Evolutionary conservation across 2,888 invertebrate species (phyloP), one percentile per base, ranked within the genome.

Genomic region (Archaeoteleia sp.): DNA sequence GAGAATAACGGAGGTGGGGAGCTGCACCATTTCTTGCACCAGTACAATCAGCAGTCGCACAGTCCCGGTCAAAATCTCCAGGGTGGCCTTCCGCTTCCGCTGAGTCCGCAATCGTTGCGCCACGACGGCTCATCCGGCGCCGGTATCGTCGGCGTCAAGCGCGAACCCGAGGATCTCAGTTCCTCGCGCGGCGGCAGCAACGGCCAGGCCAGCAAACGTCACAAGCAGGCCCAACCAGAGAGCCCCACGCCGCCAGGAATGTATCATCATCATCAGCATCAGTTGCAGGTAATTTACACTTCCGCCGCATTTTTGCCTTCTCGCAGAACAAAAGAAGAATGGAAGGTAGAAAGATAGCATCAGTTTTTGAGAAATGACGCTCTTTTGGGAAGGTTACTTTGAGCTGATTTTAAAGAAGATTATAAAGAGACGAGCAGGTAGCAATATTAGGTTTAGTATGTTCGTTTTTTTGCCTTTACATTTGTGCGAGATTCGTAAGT

Each of bases 151-250:
- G 84, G 84, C 53, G 91, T 93, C 85, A 93, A 93, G 87, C 90
- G 93, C 85, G 93, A 93, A 87, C 93, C 93, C 80, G 93, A 93
- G 87, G 93, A 93, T 86, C 88, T 93, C 76, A 93, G 92, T 88
- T 85, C 85, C 32, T 84, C 85, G 34, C 77, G 84, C 30, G 79
- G 78, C 13, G 82, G 58, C 13, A 67, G 49, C 43, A 69, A 60
- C 54, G 67, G 71, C 23, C 75, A 72, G 23, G 8, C 55, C 29
- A 75, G 45, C 80, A 85, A 74, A 76, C 79, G 73, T 69, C 83
- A 66, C 78, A 76, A 80, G 78, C 82, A 75, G 78, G 80, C 67
- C 77, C 84, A 84, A 42, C 82, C 84, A 55, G 84, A 84, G 46
- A 84, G 84, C 54, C 84, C 85, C 17, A 84, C 84, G 57, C 84